Evolutionary conservation across 2,797 vertebrate species (phyloP).

Genomic region (Cynodonichthys magdalenae): DNA sequence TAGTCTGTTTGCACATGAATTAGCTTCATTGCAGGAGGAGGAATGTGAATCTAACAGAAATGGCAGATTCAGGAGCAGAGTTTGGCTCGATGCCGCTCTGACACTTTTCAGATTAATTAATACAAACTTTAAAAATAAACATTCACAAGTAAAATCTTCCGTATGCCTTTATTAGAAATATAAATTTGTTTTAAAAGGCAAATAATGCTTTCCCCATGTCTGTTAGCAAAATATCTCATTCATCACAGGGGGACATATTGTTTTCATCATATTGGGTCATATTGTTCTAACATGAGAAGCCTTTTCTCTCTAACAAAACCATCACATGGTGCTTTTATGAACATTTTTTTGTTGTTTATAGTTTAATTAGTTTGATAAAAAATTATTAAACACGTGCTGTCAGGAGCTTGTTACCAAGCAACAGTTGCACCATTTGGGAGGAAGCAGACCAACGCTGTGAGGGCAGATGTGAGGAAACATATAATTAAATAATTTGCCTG

Average conservation of each 20-base stretch:
- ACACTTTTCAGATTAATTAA: too few relatives aligned
- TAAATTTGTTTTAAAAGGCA: too few relatives aligned
- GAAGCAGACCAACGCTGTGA: not conserved
- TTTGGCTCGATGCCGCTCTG: too few relatives aligned
- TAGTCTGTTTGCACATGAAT: constrained; percentile 11
- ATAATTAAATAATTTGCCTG: too few relatives aligned
- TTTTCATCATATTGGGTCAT: too few relatives aligned
- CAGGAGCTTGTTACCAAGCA: constrained; percentile 20
- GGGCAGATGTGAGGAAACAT: constrained; percentile 5
- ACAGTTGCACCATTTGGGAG: constrained; percentile 9
- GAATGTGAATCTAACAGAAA: constrained; percentile 4
- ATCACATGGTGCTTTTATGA: not conserved
- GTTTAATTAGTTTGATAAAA: constrained; percentile 1
- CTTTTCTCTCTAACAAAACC: not conserved
- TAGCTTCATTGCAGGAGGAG: not conserved
- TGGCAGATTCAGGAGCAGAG: not conserved
- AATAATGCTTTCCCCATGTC: too few relatives aligned
- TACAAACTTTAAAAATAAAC: too few relatives aligned
- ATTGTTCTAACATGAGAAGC: too few relatives aligned
- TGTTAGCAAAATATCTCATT: too few relatives aligned
- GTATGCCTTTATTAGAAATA: too few relatives aligned
- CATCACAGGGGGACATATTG: too few relatives aligned
- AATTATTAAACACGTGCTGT: constrained; percentile 6
- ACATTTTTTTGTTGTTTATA: not conserved
- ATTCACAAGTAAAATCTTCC: too few relatives aligned